Evolutionary conservation across 2,797 vertebrate genomes (phyloP), one percentile per base, ranked within the genome.

Genomic region (Nannoperca australis): DNA sequence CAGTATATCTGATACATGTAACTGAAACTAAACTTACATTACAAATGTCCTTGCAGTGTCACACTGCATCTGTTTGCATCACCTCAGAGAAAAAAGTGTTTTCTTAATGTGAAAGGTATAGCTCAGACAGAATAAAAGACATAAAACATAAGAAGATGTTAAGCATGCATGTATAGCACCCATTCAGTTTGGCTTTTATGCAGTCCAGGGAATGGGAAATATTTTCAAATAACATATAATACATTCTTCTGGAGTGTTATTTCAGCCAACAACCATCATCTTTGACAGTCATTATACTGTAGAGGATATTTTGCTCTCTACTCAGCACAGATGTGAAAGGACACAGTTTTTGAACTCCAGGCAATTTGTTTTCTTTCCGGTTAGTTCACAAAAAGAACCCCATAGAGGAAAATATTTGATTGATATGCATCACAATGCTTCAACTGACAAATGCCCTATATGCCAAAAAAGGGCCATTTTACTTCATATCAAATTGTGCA

Each of bases 141-240:
- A 51, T 44, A 40, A 73, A 79, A 66, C 36, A 61, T 24, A 51
- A 70, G 32, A 77, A 22, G 27, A 56, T 27, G 27, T 70, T 63
- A 34, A 59, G 45, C 14, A 40, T 51, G 22, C 20, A 24, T 49
- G 11, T 22, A 38, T 0, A 50, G 30, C 30, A 53, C 36, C 50
- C 34, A 47, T 78, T 78, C 42, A 18, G 22, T 69, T 67, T 82
- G 11, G 42, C 38, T 78, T 76, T 79, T 51, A 24, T 47, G 55
- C 34, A 55, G 18, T 61, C 22, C 5, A 30, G 55, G 32, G 51
- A 69, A 76, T 55, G 27, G n/a, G 36, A 62, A 79, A 59, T 18
- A 53, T 40, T 72, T 62, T 27, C 22, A 69, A 22, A 69, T 64
- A 54, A 61, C 63, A 69, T 2, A 27, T 17, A 32, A 34, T 34